phyloP scores from a whole-genome alignment of 2,888 invertebrate genomes.

The Cistogaster globosa region DNA sequence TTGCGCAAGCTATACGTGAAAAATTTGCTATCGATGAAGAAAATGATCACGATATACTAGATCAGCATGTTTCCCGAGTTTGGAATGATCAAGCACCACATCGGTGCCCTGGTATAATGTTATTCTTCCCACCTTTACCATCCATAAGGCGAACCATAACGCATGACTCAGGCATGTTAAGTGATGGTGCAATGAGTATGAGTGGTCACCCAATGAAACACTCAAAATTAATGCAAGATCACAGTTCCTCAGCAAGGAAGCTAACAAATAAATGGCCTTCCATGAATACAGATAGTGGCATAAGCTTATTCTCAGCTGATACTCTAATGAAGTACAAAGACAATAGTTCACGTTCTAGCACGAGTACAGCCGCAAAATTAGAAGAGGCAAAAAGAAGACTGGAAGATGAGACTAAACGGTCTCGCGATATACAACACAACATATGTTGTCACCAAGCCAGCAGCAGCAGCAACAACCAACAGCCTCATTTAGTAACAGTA shows the following conservation, averaged over 20 bases:
- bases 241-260: conserved; percentile 83
- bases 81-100: conserved; percentile 94
- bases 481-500: conserved; percentile 81
- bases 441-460: conserved; percentile 74
- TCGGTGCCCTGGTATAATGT: conserved; percentile 88
- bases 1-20: conserved; percentile 90
- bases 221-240: conserved; percentile 83
- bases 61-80: conserved; percentile 94
- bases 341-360: conserved; percentile 81
- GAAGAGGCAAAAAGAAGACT: conserved; percentile 90
- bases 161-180: conserved; percentile 83
- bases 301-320: conserved; percentile 83
- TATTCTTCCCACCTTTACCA: conserved; percentile 85
- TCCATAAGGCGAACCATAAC: conserved; percentile 84
- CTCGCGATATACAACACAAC: conserved; percentile 82
- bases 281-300: conserved; percentile 83
- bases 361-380: conserved; percentile 88
- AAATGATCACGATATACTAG: conserved; percentile 93
- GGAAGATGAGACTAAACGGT: conserved; percentile 85
- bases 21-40: conserved; percentile 90
- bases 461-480: conserved; percentile 75
- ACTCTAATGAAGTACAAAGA: conserved; percentile 83
- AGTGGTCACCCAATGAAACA: conserved; percentile 83
- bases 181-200: conserved; percentile 82
- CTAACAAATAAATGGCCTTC: conserved; percentile 83